Conservation (phyloP, 2,797 vertebrate species). For the Enteromius trimaculatus region DNA sequence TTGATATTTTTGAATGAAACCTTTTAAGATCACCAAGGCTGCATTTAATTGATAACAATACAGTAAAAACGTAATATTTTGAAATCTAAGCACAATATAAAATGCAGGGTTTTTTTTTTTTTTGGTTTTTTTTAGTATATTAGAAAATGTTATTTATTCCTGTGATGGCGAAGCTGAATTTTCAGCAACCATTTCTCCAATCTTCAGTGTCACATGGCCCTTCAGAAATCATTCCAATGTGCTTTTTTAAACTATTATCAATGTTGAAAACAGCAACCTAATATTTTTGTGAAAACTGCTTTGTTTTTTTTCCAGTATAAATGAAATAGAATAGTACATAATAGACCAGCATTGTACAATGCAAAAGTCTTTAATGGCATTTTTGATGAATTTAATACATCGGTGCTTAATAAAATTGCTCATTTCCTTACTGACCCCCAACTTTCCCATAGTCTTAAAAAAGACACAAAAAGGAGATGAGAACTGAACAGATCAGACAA, state of each 20-base stretch:
- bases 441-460: not conserved
- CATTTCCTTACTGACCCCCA: not conserved
- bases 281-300: not conserved
- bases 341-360: not conserved
- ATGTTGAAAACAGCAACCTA: not conserved
- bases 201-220: not conserved
- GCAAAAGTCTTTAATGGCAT: not conserved
- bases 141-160: not conserved
- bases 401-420: not conserved
- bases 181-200: not conserved
- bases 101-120: not conserved
- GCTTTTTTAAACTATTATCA: not conserved
- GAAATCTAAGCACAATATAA: not conserved
- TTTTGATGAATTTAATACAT: not conserved
- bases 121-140: not conserved
- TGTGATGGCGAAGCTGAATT: not conserved
- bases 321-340: not conserved
- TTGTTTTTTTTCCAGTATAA: not conserved
- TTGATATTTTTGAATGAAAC: slow-evolving; percentile 10
- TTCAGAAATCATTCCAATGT: not conserved
- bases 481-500: not conserved
- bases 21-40: not conserved
- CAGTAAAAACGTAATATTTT: not conserved
- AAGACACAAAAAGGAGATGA: not conserved
- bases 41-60: not conserved